phyloP scores from a whole-genome alignment of 2,113 vertebrate species.

The Saccopteryx bilineata region DNA sequence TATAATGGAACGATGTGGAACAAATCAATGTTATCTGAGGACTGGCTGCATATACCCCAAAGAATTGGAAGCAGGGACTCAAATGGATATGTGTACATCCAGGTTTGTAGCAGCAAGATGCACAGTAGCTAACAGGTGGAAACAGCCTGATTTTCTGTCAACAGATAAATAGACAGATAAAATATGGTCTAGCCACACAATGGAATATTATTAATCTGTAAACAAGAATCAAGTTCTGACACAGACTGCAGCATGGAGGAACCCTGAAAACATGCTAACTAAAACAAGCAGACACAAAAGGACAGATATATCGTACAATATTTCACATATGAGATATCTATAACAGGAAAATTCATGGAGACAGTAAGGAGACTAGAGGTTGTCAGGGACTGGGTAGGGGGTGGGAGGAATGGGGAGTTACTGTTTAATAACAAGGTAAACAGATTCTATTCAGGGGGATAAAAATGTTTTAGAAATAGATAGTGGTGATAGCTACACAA shows the following conservation, averaged over 20 bases:
- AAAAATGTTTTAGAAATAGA: not conserved
- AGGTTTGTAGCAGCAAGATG: not conserved
- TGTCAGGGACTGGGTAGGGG: not conserved
- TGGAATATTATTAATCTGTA: not conserved
- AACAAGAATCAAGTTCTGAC: not conserved
- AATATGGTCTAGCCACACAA: not conserved
- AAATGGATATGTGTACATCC: not conserved
- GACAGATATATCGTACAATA: not conserved
- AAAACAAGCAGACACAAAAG: not conserved
- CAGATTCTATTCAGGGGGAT: not conserved
- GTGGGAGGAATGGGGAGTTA: not conserved
- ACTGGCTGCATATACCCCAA: not conserved
- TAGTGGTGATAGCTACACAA: too few relatives aligned
- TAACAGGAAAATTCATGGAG: not conserved
- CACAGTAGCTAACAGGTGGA: not conserved
- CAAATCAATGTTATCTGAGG: not conserved
- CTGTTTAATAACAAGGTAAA: not conserved
- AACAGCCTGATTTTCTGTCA: not conserved
- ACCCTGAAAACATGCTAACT: not conserved
- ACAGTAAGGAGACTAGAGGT: not conserved
- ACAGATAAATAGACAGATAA: not conserved
- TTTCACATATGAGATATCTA: not conserved
- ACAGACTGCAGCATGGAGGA: not conserved
- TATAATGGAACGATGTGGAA: not conserved
- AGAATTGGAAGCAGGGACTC: not conserved